A percentile compares a stretch with the other conserved stretches of the same genome.
phyloP scores from a whole-genome alignment of 2,113 vertebrate genomes.

The Brachionichthys hirsutus region DNA sequence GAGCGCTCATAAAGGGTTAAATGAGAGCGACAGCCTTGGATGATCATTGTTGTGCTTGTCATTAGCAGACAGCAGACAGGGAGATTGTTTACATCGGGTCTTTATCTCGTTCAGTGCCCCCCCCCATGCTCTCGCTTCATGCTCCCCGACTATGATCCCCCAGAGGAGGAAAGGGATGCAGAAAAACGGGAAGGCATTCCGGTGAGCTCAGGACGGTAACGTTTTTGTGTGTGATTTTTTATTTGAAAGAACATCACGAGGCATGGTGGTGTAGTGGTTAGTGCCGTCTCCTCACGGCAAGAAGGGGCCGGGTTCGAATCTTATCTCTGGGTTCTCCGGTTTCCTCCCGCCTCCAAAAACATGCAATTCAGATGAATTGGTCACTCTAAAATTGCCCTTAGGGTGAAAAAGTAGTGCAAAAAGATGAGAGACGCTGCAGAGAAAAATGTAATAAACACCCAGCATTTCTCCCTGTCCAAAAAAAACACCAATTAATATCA shows the following conservation, averaged over 20 bases:
- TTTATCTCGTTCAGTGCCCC: constrained; percentile 45
- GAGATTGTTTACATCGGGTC: constrained; percentile 55
- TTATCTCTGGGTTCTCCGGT: too few species aligned
- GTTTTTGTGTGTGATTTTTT: too few species aligned
- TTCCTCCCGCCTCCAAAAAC: too few species aligned
- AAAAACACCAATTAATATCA: constrained; percentile 5
- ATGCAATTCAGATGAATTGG: too few species aligned
- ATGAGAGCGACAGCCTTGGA: constrained; percentile 59
- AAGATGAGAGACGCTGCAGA: background rate
- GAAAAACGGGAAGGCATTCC: constrained; percentile 23
- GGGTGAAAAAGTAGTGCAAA: too few species aligned
- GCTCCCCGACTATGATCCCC: constrained; percentile 37
- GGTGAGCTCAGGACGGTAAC: too few species aligned
- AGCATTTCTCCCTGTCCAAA: background rate
- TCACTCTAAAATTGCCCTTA: too few species aligned
- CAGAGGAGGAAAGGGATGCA: constrained; percentile 33
- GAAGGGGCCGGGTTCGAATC: too few species aligned
- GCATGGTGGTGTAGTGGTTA: too few species aligned
- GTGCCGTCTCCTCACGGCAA: too few species aligned
- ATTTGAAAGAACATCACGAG: too few species aligned
- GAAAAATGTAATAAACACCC: background rate
- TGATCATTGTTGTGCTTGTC: constrained; percentile 57
- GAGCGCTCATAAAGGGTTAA: constrained; percentile 61
- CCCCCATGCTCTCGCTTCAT: constrained; percentile 37
- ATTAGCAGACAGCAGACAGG: constrained; percentile 59